A percentile compares a stretch with the other conserved stretches of the same genome.
Conservation (phyloP, 1,140 invertebrate species). For the Oedothorax gibbosus region DNA sequence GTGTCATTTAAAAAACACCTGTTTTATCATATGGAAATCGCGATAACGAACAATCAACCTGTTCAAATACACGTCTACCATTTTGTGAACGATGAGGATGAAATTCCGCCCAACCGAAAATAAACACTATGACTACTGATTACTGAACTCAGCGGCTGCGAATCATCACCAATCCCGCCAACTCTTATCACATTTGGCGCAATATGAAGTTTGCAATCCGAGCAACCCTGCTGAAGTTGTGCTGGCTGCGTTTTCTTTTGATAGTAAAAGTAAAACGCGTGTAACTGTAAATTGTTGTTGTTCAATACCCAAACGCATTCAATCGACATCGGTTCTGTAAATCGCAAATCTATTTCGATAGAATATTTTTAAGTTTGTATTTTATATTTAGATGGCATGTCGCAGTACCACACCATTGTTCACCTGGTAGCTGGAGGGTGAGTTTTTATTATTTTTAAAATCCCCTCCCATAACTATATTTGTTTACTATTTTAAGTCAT, state of each 20-base stretch:
- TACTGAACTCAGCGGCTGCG: not conserved
- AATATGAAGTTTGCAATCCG: constrained; percentile 1
- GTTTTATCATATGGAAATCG: not conserved
- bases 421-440: constrained; percentile 89
- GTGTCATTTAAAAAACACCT: not conserved
- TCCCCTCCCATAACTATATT: too few relatives aligned
- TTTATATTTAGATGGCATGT: constrained; percentile 64
- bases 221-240: constrained; percentile 16
- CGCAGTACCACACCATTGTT: constrained; percentile 80
- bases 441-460: constrained; percentile 66
- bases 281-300: not conserved
- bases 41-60: not conserved
- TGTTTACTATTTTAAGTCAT: too few relatives aligned
- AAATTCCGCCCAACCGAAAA: not conserved
- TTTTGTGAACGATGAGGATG: too few relatives aligned
- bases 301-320: not conserved
- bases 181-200: not conserved
- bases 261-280: constrained; percentile 23
- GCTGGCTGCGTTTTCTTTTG: constrained; percentile 23
- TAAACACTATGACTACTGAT: too few relatives aligned
- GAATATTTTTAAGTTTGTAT: constrained; percentile 7
- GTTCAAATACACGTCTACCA: not conserved
- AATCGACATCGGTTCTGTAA: not conserved
- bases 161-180: not conserved
- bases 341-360: not conserved